A percentile compares a stretch with the other conserved stretches of the same genome.
These are phyloP conservation scores for Sinocyclocheilus maitianheensis DNA, from an alignment of 2,113 vertebrate species.

Conservation along the genomic window DNA sequence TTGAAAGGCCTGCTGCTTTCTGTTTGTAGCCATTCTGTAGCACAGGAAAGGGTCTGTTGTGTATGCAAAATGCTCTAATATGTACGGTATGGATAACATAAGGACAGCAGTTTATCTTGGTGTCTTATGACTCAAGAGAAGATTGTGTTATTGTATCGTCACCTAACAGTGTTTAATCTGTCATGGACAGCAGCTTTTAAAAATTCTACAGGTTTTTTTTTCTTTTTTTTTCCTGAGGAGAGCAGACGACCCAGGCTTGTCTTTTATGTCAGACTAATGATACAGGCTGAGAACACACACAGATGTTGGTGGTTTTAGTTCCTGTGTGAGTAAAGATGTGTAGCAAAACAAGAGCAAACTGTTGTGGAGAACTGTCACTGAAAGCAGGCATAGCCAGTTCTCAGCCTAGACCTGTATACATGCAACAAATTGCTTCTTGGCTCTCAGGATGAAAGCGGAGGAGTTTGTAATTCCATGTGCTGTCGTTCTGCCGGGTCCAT, in stretches of 20 bases:
- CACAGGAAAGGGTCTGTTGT: constrained; percentile 12
- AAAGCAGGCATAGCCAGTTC: constrained; percentile 57
- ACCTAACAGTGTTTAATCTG: neutral
- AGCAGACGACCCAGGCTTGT: neutral
- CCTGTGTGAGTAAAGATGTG: neutral
- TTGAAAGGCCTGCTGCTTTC: constrained; percentile 19
- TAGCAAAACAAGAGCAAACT: constrained; percentile 53
- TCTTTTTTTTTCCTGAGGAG: neutral
- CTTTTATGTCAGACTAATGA: constrained; percentile 6
- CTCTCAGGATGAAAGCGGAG: constrained; percentile 74
- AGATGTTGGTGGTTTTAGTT: neutral
- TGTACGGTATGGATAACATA: constrained; percentile 46
- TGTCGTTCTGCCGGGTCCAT: constrained; percentile 67
- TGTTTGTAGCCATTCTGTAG: constrained; percentile 13
- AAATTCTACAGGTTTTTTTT: neutral
- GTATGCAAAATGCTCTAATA: constrained; percentile 27
- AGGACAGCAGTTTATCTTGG: constrained; percentile 17
- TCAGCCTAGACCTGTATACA: constrained; percentile 71
- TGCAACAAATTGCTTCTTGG: constrained; percentile 76
- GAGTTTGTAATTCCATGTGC: constrained; percentile 72
- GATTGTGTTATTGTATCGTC: neutral
- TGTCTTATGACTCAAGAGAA: neutral
- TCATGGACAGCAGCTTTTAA: neutral
- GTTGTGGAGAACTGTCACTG: constrained; percentile 60
- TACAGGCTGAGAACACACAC: neutral